These are phyloP conservation scores for Calyptomena viridis DNA, from an alignment of 2,113 vertebrate genomes.

Conservation along the genomic window DNA sequence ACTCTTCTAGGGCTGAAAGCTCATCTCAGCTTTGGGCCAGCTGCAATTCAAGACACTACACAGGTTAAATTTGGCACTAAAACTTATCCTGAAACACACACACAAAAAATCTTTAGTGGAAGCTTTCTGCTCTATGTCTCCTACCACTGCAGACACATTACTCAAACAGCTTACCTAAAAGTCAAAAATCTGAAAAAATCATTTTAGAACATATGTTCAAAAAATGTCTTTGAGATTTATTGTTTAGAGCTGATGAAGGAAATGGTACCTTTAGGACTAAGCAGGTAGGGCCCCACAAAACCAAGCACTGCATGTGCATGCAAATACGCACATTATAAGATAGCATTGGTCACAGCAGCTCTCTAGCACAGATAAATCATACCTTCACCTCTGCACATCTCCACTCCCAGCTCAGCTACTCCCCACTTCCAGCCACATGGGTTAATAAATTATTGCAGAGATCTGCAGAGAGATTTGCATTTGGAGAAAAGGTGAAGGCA, in stretches of 20 bases:
- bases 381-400: not conserved
- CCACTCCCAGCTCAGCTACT: not conserved
- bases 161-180: not conserved
- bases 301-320: rapidly evolving
- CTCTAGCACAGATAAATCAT: not conserved
- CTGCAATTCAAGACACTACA: not conserved
- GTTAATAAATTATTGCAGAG: not conserved
- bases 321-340: not conserved
- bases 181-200: not conserved
- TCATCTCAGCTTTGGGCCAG: not conserved
- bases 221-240: not conserved
- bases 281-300: not conserved
- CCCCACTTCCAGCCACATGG: not conserved
- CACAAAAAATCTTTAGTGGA: not conserved
- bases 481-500: not conserved
- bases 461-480: not conserved
- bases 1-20: not conserved
- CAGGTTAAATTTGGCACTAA: not conserved
- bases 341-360: not conserved
- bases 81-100: not conserved
- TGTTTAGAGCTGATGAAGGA: not conserved
- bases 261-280: not conserved
- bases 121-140: not conserved
- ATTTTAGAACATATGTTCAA: not conserved
- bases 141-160: not conserved